Evolutionary conservation across 2,113 vertebrate genomes (phyloP), one percentile per base, ranked within the genome.

Genomic region (Coturnix japonica): DNA sequence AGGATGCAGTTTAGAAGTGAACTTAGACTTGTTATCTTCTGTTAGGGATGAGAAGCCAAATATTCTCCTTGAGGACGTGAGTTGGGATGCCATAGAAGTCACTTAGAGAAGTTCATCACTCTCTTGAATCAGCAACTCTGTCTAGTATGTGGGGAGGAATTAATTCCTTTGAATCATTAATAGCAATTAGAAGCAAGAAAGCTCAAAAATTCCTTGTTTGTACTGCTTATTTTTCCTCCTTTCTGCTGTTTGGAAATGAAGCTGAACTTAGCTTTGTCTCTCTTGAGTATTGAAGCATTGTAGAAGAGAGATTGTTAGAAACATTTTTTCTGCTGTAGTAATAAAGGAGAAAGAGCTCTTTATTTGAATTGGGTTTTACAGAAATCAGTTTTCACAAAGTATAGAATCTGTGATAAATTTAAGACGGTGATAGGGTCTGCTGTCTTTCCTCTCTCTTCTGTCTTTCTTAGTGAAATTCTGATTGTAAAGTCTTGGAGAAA

Each of bases 1-100:
- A n/a, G 31, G 72, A 85, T 76, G 43, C 81, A 82, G 30, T 91
- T 93, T 89, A 81, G 84, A 89, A 89, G 66, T 28, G 56, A 90
- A 81, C 74, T 59, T 53, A 30, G 17, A 53, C 26, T 53, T 84
- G 56, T 37, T 87, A 89, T 95, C 81, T 93, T 25, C 67, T 44
- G 51, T 54, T 80, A 76, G 65, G 60, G 89, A 85, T 51, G 61
- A 84, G 53, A 77, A 93, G 74, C 86, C 71, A 93, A 70, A 77
- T 82, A 54, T 25, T 79, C 64, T 82, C 78, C 92, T 56, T 89
- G 87, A 89, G 71, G 28, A 7, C 87, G 73, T 85, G 88, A 86
- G 86, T 16, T 93, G 37, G 35, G 54, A 35, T 73, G 73, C 30
- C 64, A 47, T 78, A 66, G 71, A 77, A 89, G 51, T 60, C 67